Percentiles rank a stretch among this genome's conserved stretches.
These are phyloP conservation scores for Sebastes aleutianus DNA, from an alignment of 2,797 vertebrate genomes.

Conservation along the genomic window DNA sequence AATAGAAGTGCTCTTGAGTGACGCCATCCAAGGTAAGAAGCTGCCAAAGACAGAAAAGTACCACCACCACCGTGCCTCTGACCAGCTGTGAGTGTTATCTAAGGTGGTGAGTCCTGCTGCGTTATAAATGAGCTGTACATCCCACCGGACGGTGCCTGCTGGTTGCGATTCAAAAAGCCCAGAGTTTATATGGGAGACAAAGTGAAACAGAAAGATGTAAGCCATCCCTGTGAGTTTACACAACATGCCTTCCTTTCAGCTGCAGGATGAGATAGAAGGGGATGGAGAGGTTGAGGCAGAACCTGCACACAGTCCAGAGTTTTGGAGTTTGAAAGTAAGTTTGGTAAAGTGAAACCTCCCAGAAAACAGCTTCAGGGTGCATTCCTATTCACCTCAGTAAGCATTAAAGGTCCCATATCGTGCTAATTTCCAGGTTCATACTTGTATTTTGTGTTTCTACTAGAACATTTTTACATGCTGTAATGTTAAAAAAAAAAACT, in stretches of 20 bases:
- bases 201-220: neutral
- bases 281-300: neutral
- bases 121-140: slow-evolving; percentile 1
- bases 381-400: neutral
- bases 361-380: neutral
- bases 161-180: neutral
- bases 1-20: neutral
- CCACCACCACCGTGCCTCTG: neutral
- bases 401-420: too few relatives aligned
- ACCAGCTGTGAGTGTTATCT: neutral
- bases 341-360: neutral
- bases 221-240: neutral
- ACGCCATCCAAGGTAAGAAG: neutral
- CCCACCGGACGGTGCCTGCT: neutral
- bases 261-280: neutral
- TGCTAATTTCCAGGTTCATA: too few relatives aligned
- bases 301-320: neutral
- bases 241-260: neutral
- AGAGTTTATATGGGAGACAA: neutral
- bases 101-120: neutral
- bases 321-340: neutral
- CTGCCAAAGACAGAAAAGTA: neutral
- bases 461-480: too few relatives aligned
- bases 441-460: too few relatives aligned
- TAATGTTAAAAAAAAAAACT: too few relatives aligned